Evolutionary conservation across 2,113 vertebrate genomes (phyloP).

Genomic region (Proterorhinus semilunaris): DNA sequence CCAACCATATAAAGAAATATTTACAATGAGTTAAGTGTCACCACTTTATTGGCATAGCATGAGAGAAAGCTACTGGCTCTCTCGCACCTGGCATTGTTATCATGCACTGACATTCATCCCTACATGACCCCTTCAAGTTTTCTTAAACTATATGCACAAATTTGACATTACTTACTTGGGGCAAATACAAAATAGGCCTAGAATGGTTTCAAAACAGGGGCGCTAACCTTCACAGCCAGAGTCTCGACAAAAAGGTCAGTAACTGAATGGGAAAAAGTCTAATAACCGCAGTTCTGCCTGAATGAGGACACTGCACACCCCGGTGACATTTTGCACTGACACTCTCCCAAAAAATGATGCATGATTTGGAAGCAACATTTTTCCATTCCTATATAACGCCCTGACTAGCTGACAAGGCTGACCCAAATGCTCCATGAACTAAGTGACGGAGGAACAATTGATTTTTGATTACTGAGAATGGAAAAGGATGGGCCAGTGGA

Average conservation of each 20-base stretch:
- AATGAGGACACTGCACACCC: conserved; percentile 17
- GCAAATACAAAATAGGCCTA: not conserved
- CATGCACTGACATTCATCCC: not conserved
- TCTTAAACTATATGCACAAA: not conserved
- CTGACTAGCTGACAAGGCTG: conserved; percentile 19
- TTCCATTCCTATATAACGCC: conserved; percentile 8
- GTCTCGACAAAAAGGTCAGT: conserved; percentile 25
- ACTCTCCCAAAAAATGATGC: not conserved
- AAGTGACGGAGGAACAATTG: not conserved
- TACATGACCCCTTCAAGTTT: not conserved
- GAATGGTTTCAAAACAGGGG: conserved; percentile 1
- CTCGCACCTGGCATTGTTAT: not conserved
- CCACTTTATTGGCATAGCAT: no score
- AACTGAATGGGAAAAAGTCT: conserved; percentile 13
- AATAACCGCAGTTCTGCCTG: conserved; percentile 8
- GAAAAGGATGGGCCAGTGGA: not conserved
- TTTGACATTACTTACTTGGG: not conserved
- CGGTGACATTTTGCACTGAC: conserved; percentile 41
- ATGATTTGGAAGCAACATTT: conserved; percentile 26
- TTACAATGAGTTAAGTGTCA: no score
- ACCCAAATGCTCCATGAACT: conserved; percentile 15
- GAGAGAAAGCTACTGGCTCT: no score
- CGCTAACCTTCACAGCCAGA: not conserved
- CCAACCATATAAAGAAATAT: no score
- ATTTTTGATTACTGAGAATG: not conserved